Percentiles rank a stretch among this genome's conserved stretches.
Conservation (phyloP, 92 coral and sea anemone genomes). For the Bergia sp. region DNA sequence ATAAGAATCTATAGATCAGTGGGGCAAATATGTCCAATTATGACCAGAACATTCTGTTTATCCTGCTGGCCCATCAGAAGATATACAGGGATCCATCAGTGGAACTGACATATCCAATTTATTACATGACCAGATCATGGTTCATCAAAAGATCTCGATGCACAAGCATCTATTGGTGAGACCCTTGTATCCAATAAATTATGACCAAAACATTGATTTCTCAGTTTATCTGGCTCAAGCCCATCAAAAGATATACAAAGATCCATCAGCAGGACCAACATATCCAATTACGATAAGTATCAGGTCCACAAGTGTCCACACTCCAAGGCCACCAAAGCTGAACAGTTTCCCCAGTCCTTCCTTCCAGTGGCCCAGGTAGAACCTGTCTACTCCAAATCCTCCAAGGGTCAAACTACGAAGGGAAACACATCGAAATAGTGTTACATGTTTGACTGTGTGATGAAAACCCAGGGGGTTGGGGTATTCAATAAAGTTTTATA, state of each 20-base stretch:
- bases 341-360: conserved; percentile 98
- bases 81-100: too few species aligned
- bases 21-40: too few species aligned
- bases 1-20: too few species aligned
- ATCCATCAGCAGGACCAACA: conserved; percentile 94
- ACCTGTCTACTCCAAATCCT: conserved; percentile 98
- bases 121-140: not conserved
- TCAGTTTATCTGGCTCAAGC: too few species aligned
- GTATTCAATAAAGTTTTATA: too few species aligned
- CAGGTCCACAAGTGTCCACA: conserved; percentile 97
- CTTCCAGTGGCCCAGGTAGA: conserved; percentile 98
- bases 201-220: too few species aligned
- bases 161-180: too few species aligned
- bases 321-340: conserved; percentile 99
- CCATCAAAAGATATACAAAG: conserved; percentile 79
- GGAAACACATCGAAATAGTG: not conserved
- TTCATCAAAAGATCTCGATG: too few species aligned
- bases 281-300: conserved; percentile 83
- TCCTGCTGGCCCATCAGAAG: too few species aligned
- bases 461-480: not conserved
- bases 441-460: not conserved
- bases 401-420: conserved; percentile 87
- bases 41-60: too few species aligned
- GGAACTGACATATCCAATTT: not conserved
- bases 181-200: too few species aligned